These are phyloP conservation scores for Muschampia plurimacula DNA, from an alignment of 2,888 invertebrate species.

Conservation along the genomic window DNA sequence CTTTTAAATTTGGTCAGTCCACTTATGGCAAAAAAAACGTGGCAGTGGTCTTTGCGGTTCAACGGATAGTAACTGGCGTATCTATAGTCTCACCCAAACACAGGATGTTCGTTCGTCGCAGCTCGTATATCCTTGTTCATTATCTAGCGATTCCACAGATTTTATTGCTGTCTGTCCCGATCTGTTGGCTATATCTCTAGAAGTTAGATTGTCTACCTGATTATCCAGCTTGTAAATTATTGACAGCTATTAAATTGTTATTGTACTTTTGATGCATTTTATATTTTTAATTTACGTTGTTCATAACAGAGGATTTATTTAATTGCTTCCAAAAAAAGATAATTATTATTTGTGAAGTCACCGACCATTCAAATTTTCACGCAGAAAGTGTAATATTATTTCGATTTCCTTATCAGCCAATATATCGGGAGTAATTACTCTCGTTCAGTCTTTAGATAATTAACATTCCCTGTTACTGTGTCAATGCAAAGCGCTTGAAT, in stretches of 20 bases:
- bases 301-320: not conserved
- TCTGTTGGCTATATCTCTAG: slow-evolving; percentile 50
- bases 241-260: slow-evolving; percentile 3
- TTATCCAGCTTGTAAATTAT: slow-evolving; percentile 21
- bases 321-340: not conserved
- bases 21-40: not conserved
- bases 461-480: slow-evolving; percentile 63
- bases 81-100: slow-evolving; percentile 27
- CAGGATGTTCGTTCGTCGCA: slow-evolving; percentile 30
- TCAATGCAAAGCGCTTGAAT: slow-evolving; percentile 69
- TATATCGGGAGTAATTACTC: slow-evolving; percentile 44
- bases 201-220: slow-evolving; percentile 48
- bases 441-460: slow-evolving; percentile 54
- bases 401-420: slow-evolving; percentile 20
- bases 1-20: too few relatives aligned
- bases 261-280: slow-evolving; percentile 1
- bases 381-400: slow-evolving; percentile 16
- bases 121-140: slow-evolving; percentile 70
- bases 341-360: not conserved
- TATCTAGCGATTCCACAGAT: slow-evolving; percentile 63
- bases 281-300: not conserved
- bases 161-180: slow-evolving; percentile 60
- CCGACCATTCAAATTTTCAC: not conserved
- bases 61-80: not conserved
- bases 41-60: not conserved